Conservation (phyloP, 92 coral and sea anemone species). For the Montipora capitata region DNA sequence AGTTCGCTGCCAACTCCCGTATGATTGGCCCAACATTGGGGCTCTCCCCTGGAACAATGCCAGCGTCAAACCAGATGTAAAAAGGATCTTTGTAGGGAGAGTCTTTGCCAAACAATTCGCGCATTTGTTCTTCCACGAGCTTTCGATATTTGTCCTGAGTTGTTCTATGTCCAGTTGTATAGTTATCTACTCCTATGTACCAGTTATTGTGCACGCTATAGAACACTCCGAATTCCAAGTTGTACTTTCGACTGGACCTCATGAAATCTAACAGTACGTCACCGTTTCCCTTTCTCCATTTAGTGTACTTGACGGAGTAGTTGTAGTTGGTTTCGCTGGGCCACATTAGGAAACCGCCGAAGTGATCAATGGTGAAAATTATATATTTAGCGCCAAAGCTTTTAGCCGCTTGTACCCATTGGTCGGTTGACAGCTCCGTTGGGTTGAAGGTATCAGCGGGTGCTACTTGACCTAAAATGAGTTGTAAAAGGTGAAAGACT, state of each 20-base stretch:
- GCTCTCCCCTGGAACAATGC: constrained; percentile 75
- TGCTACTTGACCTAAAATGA: constrained; percentile 68
- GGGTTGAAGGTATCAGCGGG: constrained; percentile 84
- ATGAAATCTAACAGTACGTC: constrained; percentile 83
- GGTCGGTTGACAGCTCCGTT: constrained; percentile 82
- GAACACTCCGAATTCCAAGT: constrained; percentile 79
- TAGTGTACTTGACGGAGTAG: constrained; percentile 81
- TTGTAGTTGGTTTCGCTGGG: constrained; percentile 80
- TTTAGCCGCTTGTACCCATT: constrained; percentile 84
- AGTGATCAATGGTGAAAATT: constrained; percentile 83
- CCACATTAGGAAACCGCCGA: constrained; percentile 92
- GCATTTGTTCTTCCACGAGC: constrained; percentile 75
- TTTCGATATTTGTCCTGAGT: constrained; percentile 58
- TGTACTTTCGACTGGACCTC: constrained; percentile 74
- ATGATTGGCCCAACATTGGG: constrained; percentile 87
- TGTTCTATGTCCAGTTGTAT: constrained; percentile 28
- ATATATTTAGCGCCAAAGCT: constrained; percentile 91
- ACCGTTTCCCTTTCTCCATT: constrained; percentile 85
- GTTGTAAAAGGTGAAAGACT: not conserved
- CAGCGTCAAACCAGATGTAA: constrained; percentile 92
- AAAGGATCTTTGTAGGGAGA: constrained; percentile 83
- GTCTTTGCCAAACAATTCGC: constrained; percentile 56
- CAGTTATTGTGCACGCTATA: constrained; percentile 88
- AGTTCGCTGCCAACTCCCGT: constrained; percentile 71
- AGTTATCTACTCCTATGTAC: constrained; percentile 84